phyloP scores from a whole-genome alignment of 2,888 invertebrate species.

The Oscheius sp. region DNA sequence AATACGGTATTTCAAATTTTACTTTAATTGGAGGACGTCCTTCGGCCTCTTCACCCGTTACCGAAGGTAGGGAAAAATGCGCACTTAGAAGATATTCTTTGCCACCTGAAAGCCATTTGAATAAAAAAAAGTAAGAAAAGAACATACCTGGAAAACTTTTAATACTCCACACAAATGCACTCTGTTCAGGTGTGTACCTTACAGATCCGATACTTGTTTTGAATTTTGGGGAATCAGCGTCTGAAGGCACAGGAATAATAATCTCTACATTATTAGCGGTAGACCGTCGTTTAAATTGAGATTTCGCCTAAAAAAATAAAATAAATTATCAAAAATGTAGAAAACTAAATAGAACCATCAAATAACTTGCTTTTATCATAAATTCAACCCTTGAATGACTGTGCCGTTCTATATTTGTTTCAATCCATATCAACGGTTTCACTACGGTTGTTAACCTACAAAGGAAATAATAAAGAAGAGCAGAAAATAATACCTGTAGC shows the following conservation, averaged over 20 bases:
- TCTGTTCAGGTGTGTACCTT: slow-evolving; percentile 95
- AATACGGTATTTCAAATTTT: slow-evolving; percentile 98
- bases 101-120: slow-evolving; percentile 79
- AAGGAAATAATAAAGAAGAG: not conserved
- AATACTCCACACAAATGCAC: slow-evolving; percentile 88
- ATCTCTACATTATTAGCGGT: slow-evolving; percentile 99
- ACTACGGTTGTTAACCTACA: slow-evolving; percentile 75
- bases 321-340: slow-evolving; percentile 38
- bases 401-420: slow-evolving; percentile 97
- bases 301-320: slow-evolving; percentile 83
- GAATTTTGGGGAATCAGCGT: slow-evolving; percentile 98
- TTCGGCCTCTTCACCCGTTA: slow-evolving; percentile 91
- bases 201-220: slow-evolving; percentile 82
- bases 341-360: not conserved
- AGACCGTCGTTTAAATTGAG: slow-evolving; percentile 95
- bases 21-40: slow-evolving; percentile 98
- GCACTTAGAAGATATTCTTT: slow-evolving; percentile 98
- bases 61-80: slow-evolving; percentile 95
- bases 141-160: slow-evolving; percentile 69
- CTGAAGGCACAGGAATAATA: slow-evolving; percentile 92
- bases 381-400: slow-evolving; percentile 96
- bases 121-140: not conserved
- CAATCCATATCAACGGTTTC: slow-evolving; percentile 98
- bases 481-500: slow-evolving; percentile 44
- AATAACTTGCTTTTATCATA: slow-evolving; percentile 84